Conservation (phyloP, 2,888 invertebrate species). For the Alloplasta piceator region DNA sequence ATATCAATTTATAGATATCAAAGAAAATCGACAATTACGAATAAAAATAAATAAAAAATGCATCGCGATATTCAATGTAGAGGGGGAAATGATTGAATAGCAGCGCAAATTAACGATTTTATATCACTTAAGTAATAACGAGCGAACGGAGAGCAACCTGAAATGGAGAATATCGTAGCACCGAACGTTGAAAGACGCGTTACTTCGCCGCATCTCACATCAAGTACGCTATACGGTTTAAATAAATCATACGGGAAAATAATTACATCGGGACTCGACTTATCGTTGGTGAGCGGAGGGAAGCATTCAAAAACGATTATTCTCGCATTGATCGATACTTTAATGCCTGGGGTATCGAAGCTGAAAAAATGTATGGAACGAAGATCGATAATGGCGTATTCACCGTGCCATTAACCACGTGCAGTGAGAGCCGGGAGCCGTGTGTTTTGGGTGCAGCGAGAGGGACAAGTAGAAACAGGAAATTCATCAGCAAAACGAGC, state of each 20-base stretch:
- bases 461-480: no score
- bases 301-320: not conserved
- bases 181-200: not conserved
- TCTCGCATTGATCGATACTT: not conserved
- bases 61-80: no score
- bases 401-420: not conserved
- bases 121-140: not conserved
- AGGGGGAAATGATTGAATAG: no score
- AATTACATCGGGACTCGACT: not conserved
- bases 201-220: not conserved
- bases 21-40: no score
- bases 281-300: not conserved
- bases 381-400: not conserved
- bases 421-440: not conserved
- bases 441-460: not conserved
- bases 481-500: no score
- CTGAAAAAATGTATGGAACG: not conserved
- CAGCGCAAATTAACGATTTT: not conserved
- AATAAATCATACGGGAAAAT: not conserved
- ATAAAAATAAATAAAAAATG: no score
- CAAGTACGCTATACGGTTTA: not conserved
- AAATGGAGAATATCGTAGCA: not conserved
- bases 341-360: not conserved
- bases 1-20: no score
- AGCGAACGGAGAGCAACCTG: not conserved